Evolutionary conservation across 2,113 vertebrate genomes (phyloP), one percentile per base, ranked within the genome.

Genomic region (Xiphias gladius): DNA sequence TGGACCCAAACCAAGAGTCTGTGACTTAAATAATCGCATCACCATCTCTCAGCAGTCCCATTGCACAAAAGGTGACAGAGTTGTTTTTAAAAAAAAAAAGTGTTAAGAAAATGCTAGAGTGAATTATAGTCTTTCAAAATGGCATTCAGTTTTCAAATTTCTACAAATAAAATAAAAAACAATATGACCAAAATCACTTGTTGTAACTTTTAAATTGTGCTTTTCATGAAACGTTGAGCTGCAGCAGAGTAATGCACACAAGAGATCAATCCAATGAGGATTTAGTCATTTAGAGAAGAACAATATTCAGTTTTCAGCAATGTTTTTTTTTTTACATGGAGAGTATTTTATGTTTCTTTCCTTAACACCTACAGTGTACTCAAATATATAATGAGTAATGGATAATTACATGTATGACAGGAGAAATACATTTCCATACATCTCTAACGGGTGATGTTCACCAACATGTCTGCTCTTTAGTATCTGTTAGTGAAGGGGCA

Each of bases 1-100:
- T 92, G 90, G 84, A 92, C 80, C 82, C 80, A 89, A 91, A 94
- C 89, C 83, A 84, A 86, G 87, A 86, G 83, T 50, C 84, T 77
- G 79, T 85, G 80, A 92, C 85, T 91, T 89, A 83, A 90, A 91
- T 90, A 79, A 91, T 91, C 86, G 76, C 75, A 86, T 77, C 76
- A 48, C 55, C 66, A 80, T 74, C 83, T 80, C 61, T 76, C 75
- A 84, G 62, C 52, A 61, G 64, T 6, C 26, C 46, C 54, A 48
- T 24, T 61, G 64, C 84, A 83, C 63, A 72, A 57, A 80, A 73
- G 52, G 63, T 85, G 85, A 83, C 24, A 62, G 54, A 39, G 52
- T 35, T n/a, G n/a, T n/a, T n/a, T 35, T 58, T 5, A 14, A 35
- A 46, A 26, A 54, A n/a, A 55, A 46, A 30, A 4, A 4, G 32